Evolutionary conservation across 2,888 invertebrate genomes (phyloP), one percentile per base, ranked within the genome.

Genomic region (Drosophila demipolita): DNA sequence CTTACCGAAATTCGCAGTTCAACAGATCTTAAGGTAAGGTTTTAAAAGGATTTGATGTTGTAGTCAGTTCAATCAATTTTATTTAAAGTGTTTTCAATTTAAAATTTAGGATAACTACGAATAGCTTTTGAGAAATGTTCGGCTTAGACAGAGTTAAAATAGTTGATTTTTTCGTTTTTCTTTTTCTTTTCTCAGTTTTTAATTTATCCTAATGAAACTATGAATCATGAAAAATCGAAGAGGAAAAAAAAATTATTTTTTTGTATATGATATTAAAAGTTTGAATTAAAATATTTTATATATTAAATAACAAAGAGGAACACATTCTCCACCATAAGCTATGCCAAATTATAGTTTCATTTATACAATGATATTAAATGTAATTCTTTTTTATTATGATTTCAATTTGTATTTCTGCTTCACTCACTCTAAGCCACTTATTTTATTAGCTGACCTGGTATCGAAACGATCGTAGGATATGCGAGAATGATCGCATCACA

Each of bases 1-100:
- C 94, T 98, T 55, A 97, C 97, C 55, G 97, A 98, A 93, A 96
- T 97, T 77, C 94, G 96, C 91, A 97, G 96, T 93, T 95, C 96
- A 58, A 95, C 96, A 53, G 96, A 96, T 91, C 95, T 96, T 82
- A 96, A 96, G 95, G 98, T 97, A 93, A 9, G 29, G 3, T 17
- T 82, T 35, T 20, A 23, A 15, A 12, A 7, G 45, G 8, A 3
- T 15, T 23, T 23, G 1, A 20, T 45, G 1, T 23, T 1, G 3
- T 23, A 45, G 7, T 45, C 17, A 38, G 38, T 38, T 17, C 20
- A 3, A 12, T 12, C 12, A 20, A 42, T 20, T 42, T 42, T 20
- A 2, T 42, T 42, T 11, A 38, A 38, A 42, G 42, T 20, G 42
- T 26, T 26, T 26, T 49, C 26, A 49, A 49, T 26, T 17, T 26